Conservation (phyloP, 2,113 vertebrate genomes). For the Vidua macroura region DNA sequence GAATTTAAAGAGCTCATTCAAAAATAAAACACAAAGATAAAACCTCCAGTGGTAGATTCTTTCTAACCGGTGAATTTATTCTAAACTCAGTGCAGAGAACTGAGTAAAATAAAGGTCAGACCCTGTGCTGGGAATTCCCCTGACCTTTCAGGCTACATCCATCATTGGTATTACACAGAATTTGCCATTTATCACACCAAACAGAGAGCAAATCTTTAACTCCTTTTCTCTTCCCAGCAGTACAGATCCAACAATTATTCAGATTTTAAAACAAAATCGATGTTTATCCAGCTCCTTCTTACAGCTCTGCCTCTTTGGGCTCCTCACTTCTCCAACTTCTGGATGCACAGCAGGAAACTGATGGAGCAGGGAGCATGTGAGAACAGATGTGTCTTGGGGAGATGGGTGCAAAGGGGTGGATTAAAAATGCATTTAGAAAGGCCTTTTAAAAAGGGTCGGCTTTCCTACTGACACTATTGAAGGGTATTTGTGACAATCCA, state of each 20-base stretch:
- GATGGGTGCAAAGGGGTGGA: not conserved
- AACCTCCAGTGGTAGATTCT: slow-evolving; percentile 43
- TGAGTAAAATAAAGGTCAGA: slow-evolving; percentile 71
- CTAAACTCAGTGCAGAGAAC: slow-evolving; percentile 43
- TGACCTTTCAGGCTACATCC: slow-evolving; percentile 70
- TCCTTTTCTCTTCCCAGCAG: slow-evolving; percentile 47
- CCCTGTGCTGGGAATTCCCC: slow-evolving; percentile 70
- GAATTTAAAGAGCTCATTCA: slow-evolving; percentile 46
- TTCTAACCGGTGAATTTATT: slow-evolving; percentile 60
- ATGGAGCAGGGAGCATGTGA: not conserved
- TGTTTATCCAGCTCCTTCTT: slow-evolving; percentile 32
- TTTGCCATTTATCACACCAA: slow-evolving; percentile 69
- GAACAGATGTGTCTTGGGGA: not conserved
- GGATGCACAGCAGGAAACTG: not conserved
- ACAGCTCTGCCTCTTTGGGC: slow-evolving; percentile 8
- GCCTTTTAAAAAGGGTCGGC: not conserved
- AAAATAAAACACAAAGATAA: slow-evolving; percentile 53
- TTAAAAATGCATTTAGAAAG: not conserved
- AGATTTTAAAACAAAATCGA: slow-evolving; percentile 36
- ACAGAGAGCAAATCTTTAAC: slow-evolving; percentile 62
- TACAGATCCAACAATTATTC: slow-evolving; percentile 42
- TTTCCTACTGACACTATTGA: not conserved
- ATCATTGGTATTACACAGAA: slow-evolving; percentile 69
- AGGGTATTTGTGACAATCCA: not conserved
- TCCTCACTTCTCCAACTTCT: not conserved